Evolutionary conservation across 2,113 vertebrate genomes (phyloP).

Genomic region (Polypterus bichir): DNA sequence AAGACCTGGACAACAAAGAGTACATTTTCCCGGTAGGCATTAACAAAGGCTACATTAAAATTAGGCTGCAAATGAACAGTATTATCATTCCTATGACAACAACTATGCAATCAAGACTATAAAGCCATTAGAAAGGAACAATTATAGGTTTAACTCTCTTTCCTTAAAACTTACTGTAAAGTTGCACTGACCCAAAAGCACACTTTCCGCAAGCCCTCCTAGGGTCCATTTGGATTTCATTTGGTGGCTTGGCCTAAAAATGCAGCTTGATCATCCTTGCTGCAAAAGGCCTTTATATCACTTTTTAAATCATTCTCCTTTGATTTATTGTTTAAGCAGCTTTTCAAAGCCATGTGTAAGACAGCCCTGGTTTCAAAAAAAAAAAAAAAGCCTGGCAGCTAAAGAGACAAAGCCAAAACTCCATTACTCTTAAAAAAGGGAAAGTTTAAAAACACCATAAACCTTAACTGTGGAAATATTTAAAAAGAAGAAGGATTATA

Average conservation of each 20-base stretch:
- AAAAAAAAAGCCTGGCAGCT: not conserved
- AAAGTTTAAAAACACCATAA: not conserved
- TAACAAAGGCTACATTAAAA: too few relatives aligned
- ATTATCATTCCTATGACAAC: too few relatives aligned
- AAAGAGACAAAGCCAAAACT: slow-evolving; percentile 1
- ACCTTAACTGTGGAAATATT: too few relatives aligned
- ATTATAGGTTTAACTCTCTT: too few relatives aligned
- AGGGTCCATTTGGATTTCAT: not conserved
- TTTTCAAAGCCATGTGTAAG: not conserved
- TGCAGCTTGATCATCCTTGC: not conserved
- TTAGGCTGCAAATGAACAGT: too few relatives aligned
- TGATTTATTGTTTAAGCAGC: slow-evolving; percentile 12
- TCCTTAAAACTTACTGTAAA: too few relatives aligned
- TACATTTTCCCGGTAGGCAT: too few relatives aligned
- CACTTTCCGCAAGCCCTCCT: too few relatives aligned
- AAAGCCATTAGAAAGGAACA: too few relatives aligned
- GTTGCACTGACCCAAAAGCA: too few relatives aligned
- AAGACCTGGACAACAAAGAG: too few relatives aligned
- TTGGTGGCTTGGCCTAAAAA: slow-evolving; percentile 1
- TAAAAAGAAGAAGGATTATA: not conserved
- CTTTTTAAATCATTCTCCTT: slow-evolving; percentile 10
- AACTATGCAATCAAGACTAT: too few relatives aligned
- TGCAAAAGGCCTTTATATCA: not conserved
- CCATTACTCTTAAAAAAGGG: not conserved
- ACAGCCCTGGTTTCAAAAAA: not conserved